Percentiles rank a stretch among this genome's conserved stretches.
phyloP scores from a whole-genome alignment of 2,888 invertebrate species.

The Drymonia ruficornis region DNA sequence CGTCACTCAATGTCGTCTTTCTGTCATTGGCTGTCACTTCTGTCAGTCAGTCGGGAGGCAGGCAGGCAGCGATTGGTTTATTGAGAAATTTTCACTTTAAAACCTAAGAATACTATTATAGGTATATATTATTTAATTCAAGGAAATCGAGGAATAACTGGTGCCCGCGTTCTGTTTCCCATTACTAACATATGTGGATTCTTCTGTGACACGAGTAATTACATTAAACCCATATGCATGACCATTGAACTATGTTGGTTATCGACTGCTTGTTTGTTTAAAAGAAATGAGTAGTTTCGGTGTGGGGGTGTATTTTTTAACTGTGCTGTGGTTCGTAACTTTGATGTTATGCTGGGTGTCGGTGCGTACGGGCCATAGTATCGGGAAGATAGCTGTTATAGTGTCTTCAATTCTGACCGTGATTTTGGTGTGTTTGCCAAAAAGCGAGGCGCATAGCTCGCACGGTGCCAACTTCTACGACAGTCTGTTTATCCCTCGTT shows the following conservation, averaged over 20 bases:
- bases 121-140: slow-evolving; percentile 33
- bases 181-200: slow-evolving; percentile 43
- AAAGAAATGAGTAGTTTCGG: slow-evolving; percentile 81
- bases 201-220: slow-evolving; percentile 49
- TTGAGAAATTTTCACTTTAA: slow-evolving; percentile 35
- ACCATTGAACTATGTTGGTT: slow-evolving; percentile 37
- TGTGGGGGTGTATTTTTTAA: slow-evolving; percentile 87
- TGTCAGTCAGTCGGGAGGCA: slow-evolving; percentile 13
- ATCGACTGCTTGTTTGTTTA: slow-evolving; percentile 36
- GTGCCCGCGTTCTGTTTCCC: slow-evolving; percentile 33
- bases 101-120: slow-evolving; percentile 35
- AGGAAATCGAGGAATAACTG: slow-evolving; percentile 43
- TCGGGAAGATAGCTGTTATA: slow-evolving; percentile 86
- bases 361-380: slow-evolving; percentile 86
- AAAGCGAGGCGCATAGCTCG: slow-evolving; percentile 62
- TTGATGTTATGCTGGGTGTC: slow-evolving; percentile 87
- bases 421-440: slow-evolving; percentile 85
- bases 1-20: no score
- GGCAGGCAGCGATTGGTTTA: slow-evolving; percentile 27
- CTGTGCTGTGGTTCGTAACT: slow-evolving; percentile 87
- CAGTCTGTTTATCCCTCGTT: slow-evolving; percentile 62
- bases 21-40: no score
- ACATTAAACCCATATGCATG: slow-evolving; percentile 46
- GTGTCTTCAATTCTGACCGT: slow-evolving; percentile 84
- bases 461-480: slow-evolving; percentile 79